phyloP scores from a whole-genome alignment of 2,888 invertebrate genomes.

The Tetheella fluctuosa region DNA sequence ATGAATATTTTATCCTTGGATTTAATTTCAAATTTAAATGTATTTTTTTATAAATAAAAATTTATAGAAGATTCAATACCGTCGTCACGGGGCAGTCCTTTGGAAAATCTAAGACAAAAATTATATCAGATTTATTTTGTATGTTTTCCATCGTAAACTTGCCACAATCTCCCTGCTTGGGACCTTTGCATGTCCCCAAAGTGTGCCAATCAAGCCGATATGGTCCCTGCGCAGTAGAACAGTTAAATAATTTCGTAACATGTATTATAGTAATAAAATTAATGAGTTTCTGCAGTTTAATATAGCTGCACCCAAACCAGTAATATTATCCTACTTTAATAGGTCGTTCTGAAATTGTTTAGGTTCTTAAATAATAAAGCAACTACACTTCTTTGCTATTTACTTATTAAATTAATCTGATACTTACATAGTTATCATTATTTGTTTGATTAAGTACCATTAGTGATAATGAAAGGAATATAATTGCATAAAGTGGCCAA shows the following conservation, averaged over 20 bases:
- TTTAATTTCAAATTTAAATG: too few species aligned
- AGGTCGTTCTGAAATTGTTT: too few species aligned
- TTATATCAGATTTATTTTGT: constrained; percentile 62
- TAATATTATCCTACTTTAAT: too few species aligned
- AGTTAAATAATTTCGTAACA: too few species aligned
- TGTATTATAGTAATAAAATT: too few species aligned
- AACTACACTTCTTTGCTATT: not conserved
- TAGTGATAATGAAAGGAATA: constrained; percentile 36
- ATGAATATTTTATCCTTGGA: not conserved
- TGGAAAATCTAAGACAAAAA: constrained; percentile 56
- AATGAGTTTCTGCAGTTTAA: too few species aligned
- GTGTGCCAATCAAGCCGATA: constrained; percentile 53
- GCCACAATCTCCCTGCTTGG: constrained; percentile 64
- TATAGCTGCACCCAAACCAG: not conserved
- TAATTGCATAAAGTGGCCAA: constrained; percentile 26
- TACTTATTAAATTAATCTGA: not conserved
- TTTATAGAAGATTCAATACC: constrained; percentile 36
- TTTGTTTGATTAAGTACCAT: constrained; percentile 41
- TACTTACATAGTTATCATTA: constrained; percentile 54
- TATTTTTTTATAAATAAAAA: too few species aligned
- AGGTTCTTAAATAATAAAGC: too few species aligned
- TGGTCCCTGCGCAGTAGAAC: constrained; percentile 52
- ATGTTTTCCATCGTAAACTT: constrained; percentile 48
- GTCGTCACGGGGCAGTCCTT: constrained; percentile 62
- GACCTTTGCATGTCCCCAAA: constrained; percentile 66